phyloP scores from a whole-genome alignment of 2,113 vertebrate species.

The Meriones unguiculatus region DNA sequence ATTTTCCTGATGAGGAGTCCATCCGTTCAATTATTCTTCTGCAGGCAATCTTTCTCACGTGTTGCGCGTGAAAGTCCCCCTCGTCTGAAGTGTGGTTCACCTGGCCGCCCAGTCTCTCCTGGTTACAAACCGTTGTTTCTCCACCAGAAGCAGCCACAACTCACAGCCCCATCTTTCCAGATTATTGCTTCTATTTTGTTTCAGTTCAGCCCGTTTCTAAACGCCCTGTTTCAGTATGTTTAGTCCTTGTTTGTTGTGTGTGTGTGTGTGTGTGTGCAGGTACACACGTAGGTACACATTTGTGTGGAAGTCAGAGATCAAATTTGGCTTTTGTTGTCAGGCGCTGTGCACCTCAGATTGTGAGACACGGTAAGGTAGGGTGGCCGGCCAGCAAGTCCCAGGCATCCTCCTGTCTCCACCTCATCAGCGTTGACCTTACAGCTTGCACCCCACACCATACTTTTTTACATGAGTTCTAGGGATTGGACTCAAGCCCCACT shows the following conservation, averaged over 20 bases:
- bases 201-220: background rate
- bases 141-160: background rate
- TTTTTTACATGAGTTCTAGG: background rate
- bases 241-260: background rate
- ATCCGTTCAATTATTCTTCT: background rate
- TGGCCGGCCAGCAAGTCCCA: background rate
- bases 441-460: too few relatives aligned
- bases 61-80: background rate
- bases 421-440: background rate
- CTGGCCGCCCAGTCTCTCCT: background rate
- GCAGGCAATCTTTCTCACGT: background rate
- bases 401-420: background rate
- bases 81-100: background rate
- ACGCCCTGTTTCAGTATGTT: background rate
- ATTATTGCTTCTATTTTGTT: background rate
- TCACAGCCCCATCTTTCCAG: background rate
- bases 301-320: background rate
- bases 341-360: background rate
- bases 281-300: background rate
- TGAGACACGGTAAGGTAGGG: background rate
- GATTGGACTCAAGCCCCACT: background rate
- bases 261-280: background rate
- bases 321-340: background rate
- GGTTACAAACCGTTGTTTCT: background rate
- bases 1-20: constrained; percentile 38